Evolutionary conservation across 1,140 invertebrate genomes (phyloP).

Genomic region (Hermetia illucens): DNA sequence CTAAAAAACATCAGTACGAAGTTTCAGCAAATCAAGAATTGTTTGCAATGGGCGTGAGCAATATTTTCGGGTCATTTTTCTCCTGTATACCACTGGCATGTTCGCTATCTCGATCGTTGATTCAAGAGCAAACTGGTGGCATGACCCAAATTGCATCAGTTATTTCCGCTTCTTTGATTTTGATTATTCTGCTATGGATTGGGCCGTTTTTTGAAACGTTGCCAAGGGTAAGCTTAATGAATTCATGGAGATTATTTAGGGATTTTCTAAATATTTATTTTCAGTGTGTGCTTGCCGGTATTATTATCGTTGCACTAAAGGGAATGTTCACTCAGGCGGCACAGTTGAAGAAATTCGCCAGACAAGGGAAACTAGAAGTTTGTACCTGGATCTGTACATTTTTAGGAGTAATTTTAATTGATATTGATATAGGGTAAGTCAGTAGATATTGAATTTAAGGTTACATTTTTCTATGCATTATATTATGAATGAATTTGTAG

Average conservation of each 20-base stretch:
- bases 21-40: constrained; percentile 83
- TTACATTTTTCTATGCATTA: neutral
- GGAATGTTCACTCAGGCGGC: constrained; percentile 73
- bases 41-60: constrained; percentile 59
- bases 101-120: constrained; percentile 65
- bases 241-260: neutral
- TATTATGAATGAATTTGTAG: no score
- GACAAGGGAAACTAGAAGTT: constrained; percentile 67
- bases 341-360: constrained; percentile 60
- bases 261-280: neutral
- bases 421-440: constrained; percentile 59
- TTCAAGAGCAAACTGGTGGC: constrained; percentile 65
- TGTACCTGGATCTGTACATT: constrained; percentile 77
- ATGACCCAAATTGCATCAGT: constrained; percentile 64
- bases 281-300: constrained; percentile 58
- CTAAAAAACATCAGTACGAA: constrained; percentile 74
- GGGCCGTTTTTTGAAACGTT: constrained; percentile 72
- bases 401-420: constrained; percentile 58
- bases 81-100: constrained; percentile 70
- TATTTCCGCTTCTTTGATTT: constrained; percentile 49
- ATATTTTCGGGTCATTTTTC: constrained; percentile 72
- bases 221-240: constrained; percentile 43
- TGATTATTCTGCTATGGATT: constrained; percentile 66
- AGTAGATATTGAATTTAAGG: neutral
- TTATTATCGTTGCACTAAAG: constrained; percentile 83